These are phyloP conservation scores for Trachelus tabidus DNA, from an alignment of 2,888 invertebrate genomes.

Conservation along the genomic window DNA sequence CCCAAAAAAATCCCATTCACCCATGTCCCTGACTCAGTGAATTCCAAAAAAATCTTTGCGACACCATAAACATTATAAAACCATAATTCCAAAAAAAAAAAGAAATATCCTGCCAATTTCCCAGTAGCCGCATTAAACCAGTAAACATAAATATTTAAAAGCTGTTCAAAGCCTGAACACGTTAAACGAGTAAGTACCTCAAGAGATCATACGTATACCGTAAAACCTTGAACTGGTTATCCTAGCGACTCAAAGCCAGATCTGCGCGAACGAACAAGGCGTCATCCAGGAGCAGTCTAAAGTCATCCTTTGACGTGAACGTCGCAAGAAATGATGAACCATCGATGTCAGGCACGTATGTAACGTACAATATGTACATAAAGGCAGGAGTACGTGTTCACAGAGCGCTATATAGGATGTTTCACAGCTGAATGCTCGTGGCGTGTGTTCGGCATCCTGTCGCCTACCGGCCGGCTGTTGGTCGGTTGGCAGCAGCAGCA, in stretches of 20 bases:
- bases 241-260: not conserved
- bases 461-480: conserved; percentile 41
- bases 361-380: not conserved
- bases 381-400: not conserved
- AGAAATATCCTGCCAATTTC: not conserved
- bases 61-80: not conserved
- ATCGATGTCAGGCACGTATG: not conserved
- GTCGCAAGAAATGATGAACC: conserved; percentile 16
- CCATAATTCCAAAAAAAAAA: not conserved
- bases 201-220: not conserved
- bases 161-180: not conserved
- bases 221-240: not conserved
- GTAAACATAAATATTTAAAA: not conserved
- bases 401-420: conserved; percentile 13
- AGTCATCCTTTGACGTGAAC: conserved; percentile 5
- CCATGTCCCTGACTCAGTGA: too few species aligned
- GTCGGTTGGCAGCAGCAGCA: conserved; percentile 12
- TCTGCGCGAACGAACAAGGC: not conserved
- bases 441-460: conserved; percentile 51
- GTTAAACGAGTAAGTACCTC: not conserved
- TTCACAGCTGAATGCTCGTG: conserved; percentile 49
- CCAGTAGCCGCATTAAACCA: not conserved
- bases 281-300: not conserved
- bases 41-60: not conserved
- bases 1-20: not conserved